Evolutionary conservation across 2,797 vertebrate genomes (phyloP), one percentile per base, ranked within the genome.

Genomic region (Denticeps clupeoides): DNA sequence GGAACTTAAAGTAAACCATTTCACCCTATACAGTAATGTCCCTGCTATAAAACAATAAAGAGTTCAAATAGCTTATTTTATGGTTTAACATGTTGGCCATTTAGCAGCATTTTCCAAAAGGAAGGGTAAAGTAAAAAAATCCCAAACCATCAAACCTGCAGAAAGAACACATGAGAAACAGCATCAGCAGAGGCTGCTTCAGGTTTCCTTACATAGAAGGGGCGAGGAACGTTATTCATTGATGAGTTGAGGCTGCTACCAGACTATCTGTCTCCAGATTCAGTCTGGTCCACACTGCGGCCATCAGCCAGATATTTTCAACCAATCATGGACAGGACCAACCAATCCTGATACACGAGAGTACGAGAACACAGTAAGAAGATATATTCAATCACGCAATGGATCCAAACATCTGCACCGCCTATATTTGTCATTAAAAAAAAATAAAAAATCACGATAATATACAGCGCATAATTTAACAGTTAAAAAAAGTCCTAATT

Each of bases 71-170:
- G 35, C 37, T 43, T 18, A 48, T 58, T 48, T 45, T 41, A 47
- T 13, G 61, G 47, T 46, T 63, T 46, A 57, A 52, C 47, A 54
- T n/a, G n/a, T 38, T 38, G 38, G 53, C 46, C 49, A 41, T 13
- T 37, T 27, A 44, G 21, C 7, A 21, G 24, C 8, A 53, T 28
- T 32, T 28, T 41, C 43, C 10, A 29, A 12, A 19, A 40, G 1
- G 45, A 31, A 13, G 18, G 4, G 1, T 32, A 35, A 32, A 47
- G 43, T 55, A 31, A 26, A 46, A n/a, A 28, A 19, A 29, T 26
- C 19, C 38, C 43, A 49, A 4, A 28, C 32, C 27, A 59, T 71
- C 71, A 72, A 65, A 69, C 68, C 67, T 55, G 71, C 66, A 68
- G 69, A 78, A 47, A 71, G 72, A 60, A 48, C 6, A 15, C 12